Percentiles rank a stretch among this genome's conserved stretches.
phyloP scores from a whole-genome alignment of 2,888 invertebrate genomes.

The Tachina grossa region DNA sequence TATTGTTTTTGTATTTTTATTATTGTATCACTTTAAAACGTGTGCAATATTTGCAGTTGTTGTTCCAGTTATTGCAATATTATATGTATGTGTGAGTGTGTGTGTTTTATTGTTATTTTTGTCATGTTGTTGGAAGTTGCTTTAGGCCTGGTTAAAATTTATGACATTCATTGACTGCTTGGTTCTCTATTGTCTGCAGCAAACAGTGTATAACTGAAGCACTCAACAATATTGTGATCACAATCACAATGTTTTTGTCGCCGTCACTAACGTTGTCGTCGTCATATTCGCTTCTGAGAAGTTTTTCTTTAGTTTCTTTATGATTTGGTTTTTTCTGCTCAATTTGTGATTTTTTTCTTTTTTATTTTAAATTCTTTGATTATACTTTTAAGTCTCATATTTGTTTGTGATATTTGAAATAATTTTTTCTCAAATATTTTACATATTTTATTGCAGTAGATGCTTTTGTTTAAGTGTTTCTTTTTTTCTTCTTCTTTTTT shows the following conservation, averaged over 20 bases:
- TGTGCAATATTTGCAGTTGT: constrained; percentile 43
- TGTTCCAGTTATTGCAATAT: constrained; percentile 58
- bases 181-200: constrained; percentile 57
- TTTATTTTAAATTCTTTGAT: neutral
- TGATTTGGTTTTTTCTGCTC: constrained; percentile 33
- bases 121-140: constrained; percentile 59
- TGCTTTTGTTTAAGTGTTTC: neutral
- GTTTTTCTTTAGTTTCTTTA: constrained; percentile 1
- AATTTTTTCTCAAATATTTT: constrained; percentile 65
- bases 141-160: constrained; percentile 65
- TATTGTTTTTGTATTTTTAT: neutral
- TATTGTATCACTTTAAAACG: constrained; percentile 22
- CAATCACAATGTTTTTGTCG: constrained; percentile 33
- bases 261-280: constrained; percentile 7
- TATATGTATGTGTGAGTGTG: constrained; percentile 9
- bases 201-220: constrained; percentile 27
- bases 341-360: constrained; percentile 38
- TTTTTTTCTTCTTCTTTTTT: neutral
- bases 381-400: neutral
- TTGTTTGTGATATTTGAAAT: constrained; percentile 50
- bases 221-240: constrained; percentile 52
- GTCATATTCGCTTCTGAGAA: constrained; percentile 2
- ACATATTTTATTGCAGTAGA: constrained; percentile 57
- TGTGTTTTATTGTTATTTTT: constrained; percentile 56
- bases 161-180: constrained; percentile 70